Evolutionary conservation across 1,140 invertebrate genomes (phyloP), one percentile per base, ranked within the genome.

Genomic region (Drosophila sturtevanti): DNA sequence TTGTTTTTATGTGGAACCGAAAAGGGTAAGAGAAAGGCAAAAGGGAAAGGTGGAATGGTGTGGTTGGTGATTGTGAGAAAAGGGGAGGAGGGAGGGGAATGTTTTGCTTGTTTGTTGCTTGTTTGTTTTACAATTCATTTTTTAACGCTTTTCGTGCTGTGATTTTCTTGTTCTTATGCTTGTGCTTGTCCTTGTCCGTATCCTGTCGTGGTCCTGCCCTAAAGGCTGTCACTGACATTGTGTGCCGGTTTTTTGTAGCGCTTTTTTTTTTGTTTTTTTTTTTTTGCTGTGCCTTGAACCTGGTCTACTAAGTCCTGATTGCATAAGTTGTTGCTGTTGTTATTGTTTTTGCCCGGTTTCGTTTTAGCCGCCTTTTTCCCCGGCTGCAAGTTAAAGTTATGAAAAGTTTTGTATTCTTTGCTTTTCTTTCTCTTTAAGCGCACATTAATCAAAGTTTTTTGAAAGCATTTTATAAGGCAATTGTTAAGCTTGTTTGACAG

Each of bases 41-140:
- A 31, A 16, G 54, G 18, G 35, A 44, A 11, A 14, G 48, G 56
- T 16, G 55, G 55, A 16, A 21, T 34, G 27, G 27, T 3, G 35
- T n/a, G n/a, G n/a, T n/a, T n/a, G n/a, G n/a, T n/a, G n/a, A n/a
- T n/a, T n/a, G n/a, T n/a, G n/a, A n/a, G n/a, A n/a, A n/a, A 22
- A 22, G 63, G 38, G 41, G 63, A 59, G 63, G 37, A 38, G 66
- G 61, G 65, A 82, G 63, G 68, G 82, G 89, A 87, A 87, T 87
- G 84, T 87, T 48, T 18, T 79, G 72, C 82, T 87, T 84, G 80
- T 84, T 84, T 84, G 80, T 84, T 84, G 72, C 81, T 77, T 76
- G 76, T 78, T 87, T 87, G 82, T 87, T 87, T 87, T 89, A 89
- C 82, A 87, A 87, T 87, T 89, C 82, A 81, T 89, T 89, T 87